phyloP scores from a whole-genome alignment of 2,113 vertebrate species.

The Scophthalmus maximus region DNA sequence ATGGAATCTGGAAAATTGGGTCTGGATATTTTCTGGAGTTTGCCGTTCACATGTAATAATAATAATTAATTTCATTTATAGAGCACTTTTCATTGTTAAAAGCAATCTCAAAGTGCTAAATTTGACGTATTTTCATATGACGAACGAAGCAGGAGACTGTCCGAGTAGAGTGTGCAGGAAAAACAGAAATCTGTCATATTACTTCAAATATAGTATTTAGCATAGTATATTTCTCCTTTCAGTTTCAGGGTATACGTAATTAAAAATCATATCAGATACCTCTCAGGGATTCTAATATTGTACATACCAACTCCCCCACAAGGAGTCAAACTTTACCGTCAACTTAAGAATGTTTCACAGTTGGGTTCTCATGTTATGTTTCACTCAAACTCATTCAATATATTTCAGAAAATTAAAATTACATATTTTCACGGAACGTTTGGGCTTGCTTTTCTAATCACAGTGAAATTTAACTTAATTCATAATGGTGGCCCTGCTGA shows the following conservation, averaged over 20 bases:
- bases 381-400: conserved; percentile 56
- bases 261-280: conserved; percentile 34
- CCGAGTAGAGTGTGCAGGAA: too few species aligned
- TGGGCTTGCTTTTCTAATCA: conserved; percentile 59
- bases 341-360: conserved; percentile 49
- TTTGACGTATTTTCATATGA: too few species aligned
- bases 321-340: conserved; percentile 25
- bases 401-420: conserved; percentile 66
- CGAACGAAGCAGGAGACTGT: too few species aligned
- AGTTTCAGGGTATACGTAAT: conserved; percentile 41
- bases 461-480: conserved; percentile 59
- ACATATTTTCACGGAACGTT: conserved; percentile 65
- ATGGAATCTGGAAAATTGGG: too few species aligned
- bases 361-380: conserved; percentile 51
- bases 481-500: conserved; percentile 42
- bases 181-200: conserved; percentile 43
- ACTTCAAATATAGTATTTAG: conserved; percentile 18
- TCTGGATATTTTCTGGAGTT: too few species aligned
- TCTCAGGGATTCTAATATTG: conserved; percentile 31
- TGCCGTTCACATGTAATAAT: too few species aligned
- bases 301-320: conserved; percentile 39
- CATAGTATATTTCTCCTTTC: conserved; percentile 28
- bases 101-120: too few species aligned
- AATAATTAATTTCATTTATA: too few species aligned
- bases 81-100: too few species aligned